A percentile compares a stretch with the other conserved stretches of the same genome.
Evolutionary conservation across 2,113 vertebrate genomes (phyloP).

Genomic region (Tautogolabrus adspersus): DNA sequence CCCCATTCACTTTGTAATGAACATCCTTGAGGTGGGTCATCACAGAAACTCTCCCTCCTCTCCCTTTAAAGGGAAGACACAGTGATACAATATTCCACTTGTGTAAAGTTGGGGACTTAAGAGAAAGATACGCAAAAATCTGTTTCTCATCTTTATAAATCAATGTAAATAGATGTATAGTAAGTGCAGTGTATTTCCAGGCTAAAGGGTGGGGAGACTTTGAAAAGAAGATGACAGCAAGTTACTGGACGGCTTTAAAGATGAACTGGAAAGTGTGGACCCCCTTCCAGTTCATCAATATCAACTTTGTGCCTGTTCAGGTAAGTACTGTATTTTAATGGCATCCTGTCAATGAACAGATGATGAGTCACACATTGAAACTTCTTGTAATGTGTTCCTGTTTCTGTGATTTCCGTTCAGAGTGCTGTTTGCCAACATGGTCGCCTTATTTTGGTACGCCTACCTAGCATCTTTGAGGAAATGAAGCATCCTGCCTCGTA

Average conservation of each 20-base stretch:
- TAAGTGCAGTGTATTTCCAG: slow-evolving; percentile 64
- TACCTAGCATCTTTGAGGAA: slow-evolving; percentile 89
- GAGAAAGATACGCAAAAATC: not conserved
- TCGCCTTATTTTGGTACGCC: slow-evolving; percentile 90
- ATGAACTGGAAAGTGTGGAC: slow-evolving; percentile 94
- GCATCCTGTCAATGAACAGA: not conserved
- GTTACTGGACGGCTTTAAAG: slow-evolving; percentile 88
- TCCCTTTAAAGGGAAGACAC: not conserved
- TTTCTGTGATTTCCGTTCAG: slow-evolving; percentile 83
- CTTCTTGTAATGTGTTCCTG: not conserved
- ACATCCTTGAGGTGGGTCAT: slow-evolving; percentile 86
- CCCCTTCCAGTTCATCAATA: slow-evolving; percentile 89
- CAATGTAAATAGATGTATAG: not conserved
- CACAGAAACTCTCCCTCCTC: not conserved
- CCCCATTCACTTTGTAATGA: slow-evolving; percentile 80
- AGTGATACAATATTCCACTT: not conserved
- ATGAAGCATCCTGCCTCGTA: slow-evolving; percentile 61
- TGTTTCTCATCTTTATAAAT: too few relatives aligned
- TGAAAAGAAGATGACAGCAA: slow-evolving; percentile 76
- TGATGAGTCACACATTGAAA: not conserved
- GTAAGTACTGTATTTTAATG: slow-evolving; percentile 70
- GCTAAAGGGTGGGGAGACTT: slow-evolving; percentile 81
- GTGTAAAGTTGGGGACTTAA: too few relatives aligned
- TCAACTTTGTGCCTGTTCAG: slow-evolving; percentile 90
- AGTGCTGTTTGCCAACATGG: slow-evolving; percentile 90